Base-by-base conservation (phyloP, 2,888 invertebrate genomes). In the Perizoma affinitatum region DNA sequence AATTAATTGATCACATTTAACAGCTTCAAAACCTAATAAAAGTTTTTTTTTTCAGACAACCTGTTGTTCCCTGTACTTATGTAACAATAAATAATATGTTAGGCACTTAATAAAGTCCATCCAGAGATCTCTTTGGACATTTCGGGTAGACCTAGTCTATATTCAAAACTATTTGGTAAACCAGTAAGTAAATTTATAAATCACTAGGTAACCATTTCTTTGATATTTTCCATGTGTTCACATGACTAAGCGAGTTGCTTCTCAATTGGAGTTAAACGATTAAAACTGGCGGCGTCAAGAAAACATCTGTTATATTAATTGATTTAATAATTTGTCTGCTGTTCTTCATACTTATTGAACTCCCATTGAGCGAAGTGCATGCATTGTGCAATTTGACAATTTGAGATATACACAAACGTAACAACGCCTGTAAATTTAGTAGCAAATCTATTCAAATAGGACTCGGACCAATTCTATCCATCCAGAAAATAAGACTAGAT, bases 301-400 rank as follows among this genome's bases (percentile, higher is more conserved):
- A 71, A 72, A 34, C 8, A 11, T 22, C 51, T 9, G 6, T 44
- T 44, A 7, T 57, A 51, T 22, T 75, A 76, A 76, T 75, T 76
- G 74, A 57, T 22, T 22, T 2, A 22, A 22, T 22, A 3, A 22
- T 22, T 22, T 2, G 22, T 22, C 22, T 22, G 22, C 59, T 66
- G 68, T 68, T 66, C 62, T 61, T 38, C 34, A 34, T 35, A 35
- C n/a, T 54, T 54, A 33, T 22, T 22, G 22, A 22, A 22, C 22
- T 22, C 33, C 46, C 5, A 10, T 11, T 35, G 48, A 9, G 7
- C 0, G 11, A 38, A 33, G 36, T 38, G 36, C 22, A 69, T 76
- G 71, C 70, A 69, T 79, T 82, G 76, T 75, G 79, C 77, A 80
- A 85, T 76, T 75, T 67, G 66, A 75, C 76, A 82, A 83, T 84